Evolutionary conservation across 2,113 vertebrate species (phyloP), one percentile per base, ranked within the genome.

Genomic region (Hippocampus zosterae): DNA sequence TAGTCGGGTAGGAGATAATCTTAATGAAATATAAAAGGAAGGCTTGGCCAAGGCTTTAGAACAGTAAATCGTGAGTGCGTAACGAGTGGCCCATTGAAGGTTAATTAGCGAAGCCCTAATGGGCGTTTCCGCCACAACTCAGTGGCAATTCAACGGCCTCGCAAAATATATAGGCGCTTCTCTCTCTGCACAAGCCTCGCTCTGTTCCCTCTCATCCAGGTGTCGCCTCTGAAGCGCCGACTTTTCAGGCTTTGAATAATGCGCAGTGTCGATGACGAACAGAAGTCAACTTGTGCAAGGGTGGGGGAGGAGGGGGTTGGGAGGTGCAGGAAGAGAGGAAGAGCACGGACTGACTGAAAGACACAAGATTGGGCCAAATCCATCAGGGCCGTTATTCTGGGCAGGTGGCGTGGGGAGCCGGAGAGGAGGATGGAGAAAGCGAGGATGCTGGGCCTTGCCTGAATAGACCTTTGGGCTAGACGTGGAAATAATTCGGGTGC

Each of bases 271-370:
- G 71, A 75, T 25, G 71, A 78, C 71, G 78, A 88, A 91, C 88
- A 91, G 79, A 85, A 85, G 87, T 85, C 79, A 82, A 78, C 83
- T 86, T 89, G 88, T 91, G 82, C 87, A 75, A 72, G 77, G 78
- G 29, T 33, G 29, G 3, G 2, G 29, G 29, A 3, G 29, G 29
- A 77, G 81, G 85, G 78, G 83, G 81, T 70, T 71, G 79, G 79
- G 86, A 78, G 83, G 81, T 68, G 73, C 87, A 87, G 91, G 89
- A 90, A 90, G 88, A 87, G 87, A 90, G 88, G 86, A 88, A 89
- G 90, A 76, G 76, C 76, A 83, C 59, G 33, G 60, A 70, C 50
- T 79, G 60, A 70, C 50, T 79, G 74, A 90, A 90, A 86, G 81
- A 90, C 67, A 67, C 42, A 77, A 70, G 79, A 75, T 62, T 64